Percentiles rank a stretch among this genome's conserved stretches.
These are phyloP conservation scores for Xiphophorus hellerii DNA, from an alignment of 2,113 vertebrate species.

Conservation along the genomic window DNA sequence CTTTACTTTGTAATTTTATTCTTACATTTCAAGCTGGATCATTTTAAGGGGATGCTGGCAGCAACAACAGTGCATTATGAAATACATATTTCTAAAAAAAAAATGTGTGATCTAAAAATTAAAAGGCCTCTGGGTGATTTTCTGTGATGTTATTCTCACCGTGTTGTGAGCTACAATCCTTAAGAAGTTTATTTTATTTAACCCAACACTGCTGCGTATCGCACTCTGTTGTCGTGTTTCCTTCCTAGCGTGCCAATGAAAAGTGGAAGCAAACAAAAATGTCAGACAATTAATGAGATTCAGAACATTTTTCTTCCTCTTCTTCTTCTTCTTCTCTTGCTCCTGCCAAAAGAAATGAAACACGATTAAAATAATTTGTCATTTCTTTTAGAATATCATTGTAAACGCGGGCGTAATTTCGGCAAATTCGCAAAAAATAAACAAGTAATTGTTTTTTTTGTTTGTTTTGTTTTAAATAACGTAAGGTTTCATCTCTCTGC, in stretches of 20 bases:
- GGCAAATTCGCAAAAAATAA: neutral
- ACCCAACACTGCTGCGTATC: neutral
- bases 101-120: neutral
- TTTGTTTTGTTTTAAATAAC: too few species aligned
- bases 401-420: conserved; percentile 29
- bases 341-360: neutral
- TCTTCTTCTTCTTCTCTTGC: neutral
- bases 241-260: neutral
- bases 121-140: neutral
- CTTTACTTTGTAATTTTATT: neutral
- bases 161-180: neutral
- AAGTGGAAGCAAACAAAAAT: neutral
- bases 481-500: neutral
- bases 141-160: neutral
- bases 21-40: neutral
- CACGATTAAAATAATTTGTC: neutral
- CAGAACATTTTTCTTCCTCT: neutral
- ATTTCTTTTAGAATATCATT: neutral
- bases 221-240: neutral
- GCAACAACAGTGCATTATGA: neutral
- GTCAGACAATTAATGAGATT: neutral
- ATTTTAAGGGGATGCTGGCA: neutral
- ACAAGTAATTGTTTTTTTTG: too few species aligned
- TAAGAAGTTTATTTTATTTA: neutral
- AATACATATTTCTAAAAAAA: neutral